Percentiles rank a stretch among this genome's conserved stretches.
Conservation (phyloP, 2,113 vertebrate genomes). For the Dasyornis broadbenti region DNA sequence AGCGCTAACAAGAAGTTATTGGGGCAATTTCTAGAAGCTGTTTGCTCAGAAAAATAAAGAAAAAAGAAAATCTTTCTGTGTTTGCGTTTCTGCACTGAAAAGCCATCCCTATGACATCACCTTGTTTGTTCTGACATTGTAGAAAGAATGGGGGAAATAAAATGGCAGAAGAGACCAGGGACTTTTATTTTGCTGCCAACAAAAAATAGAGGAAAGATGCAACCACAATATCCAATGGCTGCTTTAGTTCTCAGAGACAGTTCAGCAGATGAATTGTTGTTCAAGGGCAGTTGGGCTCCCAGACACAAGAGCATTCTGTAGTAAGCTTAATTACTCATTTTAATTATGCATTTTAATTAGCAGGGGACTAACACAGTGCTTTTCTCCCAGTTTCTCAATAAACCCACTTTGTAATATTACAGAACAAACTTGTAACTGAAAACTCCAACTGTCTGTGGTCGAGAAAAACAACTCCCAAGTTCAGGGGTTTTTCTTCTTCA, state of each 20-base stretch:
- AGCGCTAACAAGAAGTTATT: neutral
- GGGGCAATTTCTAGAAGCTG: neutral
- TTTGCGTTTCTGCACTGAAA: slow-evolving; percentile 5
- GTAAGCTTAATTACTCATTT: slow-evolving; percentile 55
- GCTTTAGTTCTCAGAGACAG: slow-evolving; percentile 41
- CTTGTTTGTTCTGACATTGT: slow-evolving; percentile 27
- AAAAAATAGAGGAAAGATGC: slow-evolving; percentile 18
- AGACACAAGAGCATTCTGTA: slow-evolving; percentile 48
- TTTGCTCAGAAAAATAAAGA: neutral
- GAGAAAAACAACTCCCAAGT: neutral
- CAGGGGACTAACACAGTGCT: slow-evolving; percentile 27
- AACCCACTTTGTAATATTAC: slow-evolving; percentile 24
- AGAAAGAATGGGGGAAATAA: slow-evolving; percentile 21
- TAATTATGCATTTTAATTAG: slow-evolving; percentile 63
- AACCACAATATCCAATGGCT: slow-evolving; percentile 23
- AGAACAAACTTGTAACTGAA: slow-evolving; percentile 31
- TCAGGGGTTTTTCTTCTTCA: neutral
- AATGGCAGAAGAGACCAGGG: neutral
- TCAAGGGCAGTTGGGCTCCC: slow-evolving; percentile 32
- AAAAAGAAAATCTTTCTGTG: neutral
- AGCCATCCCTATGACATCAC: slow-evolving; percentile 4
- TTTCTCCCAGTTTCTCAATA: slow-evolving; percentile 45
- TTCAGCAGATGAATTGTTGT: slow-evolving; percentile 33
- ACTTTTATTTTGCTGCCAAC: slow-evolving; percentile 23
- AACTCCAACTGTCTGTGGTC: neutral